Percentiles rank a stretch among this genome's conserved stretches.
Evolutionary conservation across 2,113 vertebrate species (phyloP).

Genomic region (Pycnonotus jocosus): DNA sequence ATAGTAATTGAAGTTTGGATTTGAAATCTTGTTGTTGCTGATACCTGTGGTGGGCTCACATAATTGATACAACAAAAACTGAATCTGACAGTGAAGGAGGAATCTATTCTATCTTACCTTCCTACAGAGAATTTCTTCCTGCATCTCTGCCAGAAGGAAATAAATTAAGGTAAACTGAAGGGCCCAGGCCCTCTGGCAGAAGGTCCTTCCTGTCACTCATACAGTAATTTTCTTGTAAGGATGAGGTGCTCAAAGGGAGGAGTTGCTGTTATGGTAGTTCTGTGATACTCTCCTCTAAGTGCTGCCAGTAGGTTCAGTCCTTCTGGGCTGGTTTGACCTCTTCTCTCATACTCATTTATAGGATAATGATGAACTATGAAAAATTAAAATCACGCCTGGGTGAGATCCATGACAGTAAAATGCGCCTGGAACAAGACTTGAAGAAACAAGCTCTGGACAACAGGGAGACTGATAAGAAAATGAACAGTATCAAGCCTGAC

Average conservation of each 20-base stretch:
- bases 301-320: not conserved
- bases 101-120: not conserved
- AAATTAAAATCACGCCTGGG: constrained; percentile 92
- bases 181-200: not conserved
- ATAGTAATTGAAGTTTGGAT: not conserved
- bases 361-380: constrained; percentile 93
- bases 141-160: not conserved
- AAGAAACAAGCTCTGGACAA: constrained; percentile 93
- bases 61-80: not conserved
- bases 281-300: not conserved
- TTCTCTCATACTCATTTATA: constrained; percentile 50
- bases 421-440: constrained; percentile 90
- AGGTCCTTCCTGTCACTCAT: not conserved
- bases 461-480: constrained; percentile 93
- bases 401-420: constrained; percentile 94
- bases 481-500: constrained; percentile 94
- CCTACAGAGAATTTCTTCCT: not conserved
- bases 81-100: not conserved
- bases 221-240: not conserved
- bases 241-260: not conserved
- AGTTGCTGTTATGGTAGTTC: not conserved
- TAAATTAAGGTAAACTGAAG: not conserved
- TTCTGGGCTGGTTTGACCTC: not conserved
- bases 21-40: not conserved
- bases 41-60: not conserved